Evolutionary conservation across 2,888 invertebrate genomes (phyloP), one percentile per base, ranked within the genome.

Genomic region (Dasysyrphus albostriatus): DNA sequence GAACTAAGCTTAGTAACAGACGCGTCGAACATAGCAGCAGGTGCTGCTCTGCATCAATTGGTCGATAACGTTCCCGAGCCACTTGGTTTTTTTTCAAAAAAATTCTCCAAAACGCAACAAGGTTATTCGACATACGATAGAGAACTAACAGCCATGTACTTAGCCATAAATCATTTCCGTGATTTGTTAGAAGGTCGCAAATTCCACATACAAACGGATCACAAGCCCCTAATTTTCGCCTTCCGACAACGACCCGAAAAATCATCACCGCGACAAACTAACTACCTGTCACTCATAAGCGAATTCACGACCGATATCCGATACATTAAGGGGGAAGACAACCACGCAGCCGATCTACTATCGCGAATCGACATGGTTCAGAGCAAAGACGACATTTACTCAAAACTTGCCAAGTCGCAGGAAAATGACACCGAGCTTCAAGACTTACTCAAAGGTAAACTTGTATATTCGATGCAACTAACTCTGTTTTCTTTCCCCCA

Each of bases 191-290:
- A 73, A 42, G 65, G 56, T 2, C 63, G 65, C 5, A 65, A 24
- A 32, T 80, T 73, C 24, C 49, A 73, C n/a, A 73, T 72, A 16
- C 42, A 51, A 72, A 78, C 63, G 39, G 61, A 78, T 34, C 61
- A 78, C 16, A 78, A 78, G 37, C 70, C 75, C 14, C 44, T 54
- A 6, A 42, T 63, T 61, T 32, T 32, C 32, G 32, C 32, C 32
- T 32, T 32, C 7, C 32, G 32, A 32, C 32, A 32, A 32, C 32
- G 32, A 32, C 32, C 32, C 7, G 32, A 32, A 32, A 32, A 32
- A 7, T 32, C 32, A 32, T 39, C 39, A 7, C 7, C 39, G 3
- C 39, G 39, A 12, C 39, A 39, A 39, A 39, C 12, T 6, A 39
- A 39, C 3, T 39, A 10, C 7, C 12, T 12, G 4, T 39, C 39